Conservation (phyloP, 2,113 vertebrate species). For the Oncorhynchus mykiss region DNA sequence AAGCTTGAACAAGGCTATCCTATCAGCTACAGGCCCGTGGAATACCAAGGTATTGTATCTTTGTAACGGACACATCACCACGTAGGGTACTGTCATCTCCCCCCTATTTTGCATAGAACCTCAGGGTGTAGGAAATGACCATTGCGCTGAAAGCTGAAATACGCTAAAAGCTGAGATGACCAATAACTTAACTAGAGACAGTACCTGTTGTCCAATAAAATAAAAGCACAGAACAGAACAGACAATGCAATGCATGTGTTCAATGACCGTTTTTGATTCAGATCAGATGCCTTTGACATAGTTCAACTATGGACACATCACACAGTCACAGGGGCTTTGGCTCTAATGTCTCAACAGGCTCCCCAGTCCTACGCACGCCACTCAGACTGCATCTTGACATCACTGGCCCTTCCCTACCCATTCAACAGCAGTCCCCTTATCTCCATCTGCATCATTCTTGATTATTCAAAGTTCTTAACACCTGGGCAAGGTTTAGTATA, state of each 20-base stretch:
- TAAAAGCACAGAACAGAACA: neutral
- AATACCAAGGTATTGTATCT: neutral
- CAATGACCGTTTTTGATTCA: neutral
- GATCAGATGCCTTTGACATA: neutral
- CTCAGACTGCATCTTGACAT: neutral
- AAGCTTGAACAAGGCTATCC: neutral
- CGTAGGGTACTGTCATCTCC: no score
- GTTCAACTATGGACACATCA: neutral
- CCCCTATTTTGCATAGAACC: no score
- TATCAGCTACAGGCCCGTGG: neutral
- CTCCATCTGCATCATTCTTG: neutral
- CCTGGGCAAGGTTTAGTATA: no score
- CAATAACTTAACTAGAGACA: no score
- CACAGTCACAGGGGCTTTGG: neutral
- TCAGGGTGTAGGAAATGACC: no score
- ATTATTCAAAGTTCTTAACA: neutral
- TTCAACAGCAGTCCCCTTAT: neutral
- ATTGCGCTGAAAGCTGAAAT: no score
- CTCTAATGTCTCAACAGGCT: neutral
- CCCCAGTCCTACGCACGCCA: neutral
- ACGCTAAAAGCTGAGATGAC: no score
- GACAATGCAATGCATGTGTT: neutral
- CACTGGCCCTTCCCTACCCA: neutral
- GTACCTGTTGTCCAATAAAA: neutral
- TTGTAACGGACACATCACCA: no score